Evolutionary conservation across 2,113 vertebrate genomes (phyloP).

Genomic region (Podarcis muralis): DNA sequence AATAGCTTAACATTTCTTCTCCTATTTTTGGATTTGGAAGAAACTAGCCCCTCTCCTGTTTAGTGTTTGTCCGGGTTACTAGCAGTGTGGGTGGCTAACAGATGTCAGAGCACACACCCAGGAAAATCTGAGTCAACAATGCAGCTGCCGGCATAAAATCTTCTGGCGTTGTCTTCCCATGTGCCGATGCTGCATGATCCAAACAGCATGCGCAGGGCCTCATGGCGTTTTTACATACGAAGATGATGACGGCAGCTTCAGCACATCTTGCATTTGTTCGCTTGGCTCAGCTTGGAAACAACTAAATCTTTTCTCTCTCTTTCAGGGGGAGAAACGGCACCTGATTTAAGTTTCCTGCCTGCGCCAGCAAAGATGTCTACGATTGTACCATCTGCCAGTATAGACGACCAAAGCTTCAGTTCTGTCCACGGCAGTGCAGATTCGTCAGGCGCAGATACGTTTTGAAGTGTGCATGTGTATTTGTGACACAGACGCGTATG

Average conservation of each 20-base stretch:
- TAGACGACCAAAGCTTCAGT: conserved; percentile 65
- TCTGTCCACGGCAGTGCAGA: conserved; percentile 49
- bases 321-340: conserved; percentile 62
- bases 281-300: conserved; percentile 13
- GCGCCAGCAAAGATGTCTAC: conserved; percentile 64
- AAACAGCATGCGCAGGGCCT: background rate
- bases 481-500: background rate
- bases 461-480: conserved; percentile 56
- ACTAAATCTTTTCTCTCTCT: conserved; percentile 34
- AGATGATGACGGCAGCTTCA: background rate
- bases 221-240: background rate
- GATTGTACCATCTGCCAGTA: conserved; percentile 60
- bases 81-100: background rate
- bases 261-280: background rate
- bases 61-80: background rate
- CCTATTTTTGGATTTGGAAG: background rate
- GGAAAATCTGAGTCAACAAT: background rate
- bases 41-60: background rate
- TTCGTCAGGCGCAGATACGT: conserved; percentile 78
- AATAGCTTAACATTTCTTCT: background rate
- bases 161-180: background rate
- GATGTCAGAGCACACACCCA: background rate
- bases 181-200: background rate
- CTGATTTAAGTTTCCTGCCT: conserved; percentile 16
- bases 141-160: background rate